These are phyloP conservation scores for Myopa testacea DNA, from an alignment of 2,888 invertebrate genomes.

Conservation along the genomic window DNA sequence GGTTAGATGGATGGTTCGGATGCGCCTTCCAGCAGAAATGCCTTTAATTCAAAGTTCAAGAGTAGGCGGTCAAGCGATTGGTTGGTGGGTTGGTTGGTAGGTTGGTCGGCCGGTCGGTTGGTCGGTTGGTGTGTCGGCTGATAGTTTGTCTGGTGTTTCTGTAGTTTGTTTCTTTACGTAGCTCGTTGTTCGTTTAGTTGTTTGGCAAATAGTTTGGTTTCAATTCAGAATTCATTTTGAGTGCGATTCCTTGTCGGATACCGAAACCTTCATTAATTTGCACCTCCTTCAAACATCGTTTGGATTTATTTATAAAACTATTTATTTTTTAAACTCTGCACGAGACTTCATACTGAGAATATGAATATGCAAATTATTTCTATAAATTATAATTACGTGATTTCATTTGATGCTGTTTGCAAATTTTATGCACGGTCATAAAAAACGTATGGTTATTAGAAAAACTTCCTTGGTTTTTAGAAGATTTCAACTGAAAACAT, in stretches of 20 bases:
- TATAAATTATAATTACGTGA: neutral
- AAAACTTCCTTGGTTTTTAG: too few species aligned
- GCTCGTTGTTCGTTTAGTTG: neutral
- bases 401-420: too few species aligned
- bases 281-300: neutral
- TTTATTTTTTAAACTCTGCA: too few species aligned
- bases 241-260: constrained; percentile 34
- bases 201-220: constrained; percentile 14
- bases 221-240: constrained; percentile 30
- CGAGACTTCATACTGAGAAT: too few species aligned
- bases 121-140: neutral
- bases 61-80: neutral
- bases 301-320: too few species aligned
- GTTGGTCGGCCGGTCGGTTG: neutral
- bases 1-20: neutral
- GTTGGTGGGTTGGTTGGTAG: neutral
- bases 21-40: neutral
- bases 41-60: neutral
- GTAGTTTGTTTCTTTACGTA: neutral
- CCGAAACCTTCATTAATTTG: constrained; percentile 32
- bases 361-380: constrained; percentile 18
- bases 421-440: too few species aligned
- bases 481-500: too few species aligned
- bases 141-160: neutral
- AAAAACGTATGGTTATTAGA: too few species aligned